These are phyloP conservation scores for Xenopus laevis DNA, from an alignment of 2,113 vertebrate species.

Conservation along the genomic window DNA sequence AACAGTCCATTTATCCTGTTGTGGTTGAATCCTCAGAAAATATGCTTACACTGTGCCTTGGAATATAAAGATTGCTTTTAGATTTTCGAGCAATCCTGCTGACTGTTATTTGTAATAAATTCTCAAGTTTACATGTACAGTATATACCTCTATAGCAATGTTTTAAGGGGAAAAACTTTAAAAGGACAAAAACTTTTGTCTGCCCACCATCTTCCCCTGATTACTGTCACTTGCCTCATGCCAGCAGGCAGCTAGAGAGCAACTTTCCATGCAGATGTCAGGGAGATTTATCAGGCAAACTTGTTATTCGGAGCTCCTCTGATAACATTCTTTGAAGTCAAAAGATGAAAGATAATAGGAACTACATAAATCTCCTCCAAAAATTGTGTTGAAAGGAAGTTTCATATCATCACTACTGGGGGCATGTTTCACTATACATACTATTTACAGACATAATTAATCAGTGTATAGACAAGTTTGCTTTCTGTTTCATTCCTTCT, in stretches of 20 bases:
- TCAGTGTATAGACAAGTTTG: slow-evolving; percentile 8
- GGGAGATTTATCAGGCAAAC: slow-evolving; percentile 27
- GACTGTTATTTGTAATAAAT: too few species aligned
- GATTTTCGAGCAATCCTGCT: too few species aligned
- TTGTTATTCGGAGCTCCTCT: slow-evolving; percentile 11
- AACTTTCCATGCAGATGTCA: slow-evolving; percentile 15
- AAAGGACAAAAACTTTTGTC: neutral
- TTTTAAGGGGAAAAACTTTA: neutral
- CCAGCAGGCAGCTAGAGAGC: too few species aligned
- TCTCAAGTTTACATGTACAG: too few species aligned
- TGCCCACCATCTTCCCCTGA: neutral
- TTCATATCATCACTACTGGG: slow-evolving; percentile 36
- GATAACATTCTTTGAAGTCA: slow-evolving; percentile 32
- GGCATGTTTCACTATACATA: slow-evolving; percentile 39
- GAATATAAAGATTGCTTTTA: neutral
- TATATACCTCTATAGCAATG: too few species aligned
- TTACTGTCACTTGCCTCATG: slow-evolving; percentile 5
- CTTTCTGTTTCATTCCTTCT: slow-evolving; percentile 7
- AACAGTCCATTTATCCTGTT: slow-evolving; percentile 36
- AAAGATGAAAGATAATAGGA: slow-evolving; percentile 40
- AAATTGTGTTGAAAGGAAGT: slow-evolving; percentile 40
- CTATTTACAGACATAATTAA: slow-evolving; percentile 21
- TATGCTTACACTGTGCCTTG: neutral
- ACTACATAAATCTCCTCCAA: slow-evolving; percentile 26
- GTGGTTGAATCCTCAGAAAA: neutral